Percentiles rank a stretch among this genome's conserved stretches.
Conservation (phyloP, 35 echinoderm and acorn worm genomes). For the Holothuria glaberrima region DNA sequence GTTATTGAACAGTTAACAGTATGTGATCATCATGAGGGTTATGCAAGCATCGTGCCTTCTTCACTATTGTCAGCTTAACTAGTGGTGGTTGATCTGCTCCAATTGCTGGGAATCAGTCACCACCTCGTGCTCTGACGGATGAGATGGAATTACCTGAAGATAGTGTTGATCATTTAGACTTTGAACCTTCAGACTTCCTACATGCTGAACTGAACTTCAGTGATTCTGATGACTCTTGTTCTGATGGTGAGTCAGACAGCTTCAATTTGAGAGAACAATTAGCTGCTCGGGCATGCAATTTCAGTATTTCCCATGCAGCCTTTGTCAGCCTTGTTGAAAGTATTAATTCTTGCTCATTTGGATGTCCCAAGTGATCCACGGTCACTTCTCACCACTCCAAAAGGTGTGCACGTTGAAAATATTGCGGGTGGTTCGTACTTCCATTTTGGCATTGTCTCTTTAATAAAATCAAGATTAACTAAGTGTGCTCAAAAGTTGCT, state of each 20-base stretch:
- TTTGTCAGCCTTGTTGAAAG: not conserved
- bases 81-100: not conserved
- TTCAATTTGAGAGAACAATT: too few species aligned
- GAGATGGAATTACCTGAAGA: not conserved
- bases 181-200: not conserved
- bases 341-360: not conserved
- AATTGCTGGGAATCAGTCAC: not conserved
- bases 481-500: not conserved
- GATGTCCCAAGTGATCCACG: conserved; percentile 47
- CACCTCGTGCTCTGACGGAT: not conserved
- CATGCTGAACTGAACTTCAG: not conserved
- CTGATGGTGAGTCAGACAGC: not conserved
- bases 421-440: conserved; percentile 45
- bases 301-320: conserved; percentile 13
- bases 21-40: not conserved
- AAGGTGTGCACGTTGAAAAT: not conserved
- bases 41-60: not conserved
- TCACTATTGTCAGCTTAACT: not conserved
- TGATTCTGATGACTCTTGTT: conserved; percentile 2
- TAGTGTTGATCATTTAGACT: not conserved
- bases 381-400: conserved; percentile 31
- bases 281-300: not conserved
- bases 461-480: not conserved
- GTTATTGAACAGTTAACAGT: not conserved
- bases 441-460: conserved; percentile 45